Conservation (phyloP, 2,888 invertebrate genomes). For the Zeuzera pyrina region DNA sequence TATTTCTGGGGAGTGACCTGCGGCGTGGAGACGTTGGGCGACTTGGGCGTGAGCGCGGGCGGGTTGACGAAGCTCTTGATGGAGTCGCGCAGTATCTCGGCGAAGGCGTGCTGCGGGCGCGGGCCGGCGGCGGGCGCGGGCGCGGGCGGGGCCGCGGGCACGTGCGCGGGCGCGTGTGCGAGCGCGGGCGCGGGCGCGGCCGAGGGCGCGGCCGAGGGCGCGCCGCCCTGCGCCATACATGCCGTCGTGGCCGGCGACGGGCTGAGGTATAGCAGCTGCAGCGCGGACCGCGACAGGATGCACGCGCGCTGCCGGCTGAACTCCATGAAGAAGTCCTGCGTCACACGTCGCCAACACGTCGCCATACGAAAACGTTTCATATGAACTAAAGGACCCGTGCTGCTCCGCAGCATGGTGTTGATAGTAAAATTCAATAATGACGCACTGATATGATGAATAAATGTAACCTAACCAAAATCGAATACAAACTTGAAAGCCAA, state of each 20-base stretch:
- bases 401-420: no score
- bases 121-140: constrained; percentile 21
- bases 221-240: constrained; percentile 35
- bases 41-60: constrained; percentile 86
- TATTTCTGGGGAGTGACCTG: constrained; percentile 61
- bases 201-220: constrained; percentile 33
- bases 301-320: constrained; percentile 93
- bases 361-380: no score
- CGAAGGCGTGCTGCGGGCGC: constrained; percentile 66
- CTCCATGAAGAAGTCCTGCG: constrained; percentile 93
- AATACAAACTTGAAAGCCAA: no score
- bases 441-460: no score
- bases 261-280: constrained; percentile 85
- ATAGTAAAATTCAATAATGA: no score
- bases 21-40: constrained; percentile 76
- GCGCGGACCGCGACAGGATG: constrained; percentile 91
- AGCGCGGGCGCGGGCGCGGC: constrained; percentile 50
- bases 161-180: constrained; percentile 41
- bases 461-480: no score
- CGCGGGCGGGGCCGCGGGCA: constrained; percentile 16
- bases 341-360: no score
- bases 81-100: constrained; percentile 89
- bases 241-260: constrained; percentile 55
- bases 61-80: constrained; percentile 91
- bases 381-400: no score